Evolutionary conservation across 2,113 vertebrate species (phyloP).

Genomic region (Equus przewalskii): DNA sequence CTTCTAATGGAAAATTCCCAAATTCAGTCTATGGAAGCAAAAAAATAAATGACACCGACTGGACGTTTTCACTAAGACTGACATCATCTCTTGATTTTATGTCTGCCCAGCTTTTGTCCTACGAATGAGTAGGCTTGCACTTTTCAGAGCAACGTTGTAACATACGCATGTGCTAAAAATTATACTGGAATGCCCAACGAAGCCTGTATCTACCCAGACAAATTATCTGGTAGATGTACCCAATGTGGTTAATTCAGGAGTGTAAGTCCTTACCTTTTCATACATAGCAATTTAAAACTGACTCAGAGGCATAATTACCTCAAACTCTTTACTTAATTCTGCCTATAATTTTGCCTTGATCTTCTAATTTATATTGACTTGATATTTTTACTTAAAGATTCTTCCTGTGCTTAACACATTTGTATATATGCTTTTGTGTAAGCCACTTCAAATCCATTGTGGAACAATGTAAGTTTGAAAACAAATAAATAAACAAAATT

Average conservation of each 20-base stretch:
- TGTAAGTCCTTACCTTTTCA: constrained; percentile 25
- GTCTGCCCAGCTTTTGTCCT: constrained; percentile 54
- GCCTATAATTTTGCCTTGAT: not conserved
- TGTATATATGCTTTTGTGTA: not conserved
- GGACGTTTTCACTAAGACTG: constrained; percentile 39
- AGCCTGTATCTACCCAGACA: constrained; percentile 51
- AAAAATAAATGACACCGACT: not conserved
- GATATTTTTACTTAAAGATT: not conserved
- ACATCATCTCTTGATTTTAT: constrained; percentile 53
- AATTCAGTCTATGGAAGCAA: not conserved
- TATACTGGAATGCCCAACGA: not conserved
- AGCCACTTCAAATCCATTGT: constrained; percentile 41
- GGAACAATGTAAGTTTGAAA: constrained; percentile 2
- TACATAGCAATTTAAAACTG: constrained; percentile 56
- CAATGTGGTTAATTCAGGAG: constrained; percentile 41
- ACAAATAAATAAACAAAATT: constrained; percentile 49
- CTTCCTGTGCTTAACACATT: not conserved
- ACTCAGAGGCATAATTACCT: constrained; percentile 41
- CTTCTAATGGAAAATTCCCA: constrained; percentile 36
- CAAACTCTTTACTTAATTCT: constrained; percentile 54
- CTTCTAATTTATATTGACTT: constrained; percentile 60
- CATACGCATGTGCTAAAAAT: constrained; percentile 30
- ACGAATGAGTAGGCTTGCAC: not conserved
- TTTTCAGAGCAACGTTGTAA: constrained; percentile 45
- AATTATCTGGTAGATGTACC: constrained; percentile 48